Evolutionary conservation across 1,140 invertebrate species (phyloP).

Genomic region (Steinernema khuongi): DNA sequence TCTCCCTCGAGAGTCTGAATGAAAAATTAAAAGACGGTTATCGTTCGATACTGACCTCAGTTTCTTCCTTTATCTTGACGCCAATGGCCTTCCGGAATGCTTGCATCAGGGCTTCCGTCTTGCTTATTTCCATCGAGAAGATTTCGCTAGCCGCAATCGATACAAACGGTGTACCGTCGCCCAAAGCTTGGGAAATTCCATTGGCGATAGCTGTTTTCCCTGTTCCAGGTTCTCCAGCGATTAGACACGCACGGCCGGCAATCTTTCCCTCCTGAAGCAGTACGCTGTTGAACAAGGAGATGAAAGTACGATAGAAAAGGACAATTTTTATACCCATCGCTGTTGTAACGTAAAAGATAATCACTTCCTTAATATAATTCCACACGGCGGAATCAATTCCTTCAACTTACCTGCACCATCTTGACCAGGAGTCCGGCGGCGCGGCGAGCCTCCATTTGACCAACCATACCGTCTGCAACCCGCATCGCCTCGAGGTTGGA

Average conservation of each 20-base stretch:
- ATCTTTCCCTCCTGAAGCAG: constrained; percentile 80
- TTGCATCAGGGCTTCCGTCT: constrained; percentile 95
- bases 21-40: background rate
- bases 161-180: constrained; percentile 91
- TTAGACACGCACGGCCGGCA: constrained; percentile 85
- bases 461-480: constrained; percentile 95
- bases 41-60: constrained; percentile 37
- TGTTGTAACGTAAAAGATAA: too few species aligned
- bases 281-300: constrained; percentile 7
- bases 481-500: constrained; percentile 83
- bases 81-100: constrained; percentile 94
- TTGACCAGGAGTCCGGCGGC: constrained; percentile 88
- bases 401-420: constrained; percentile 79
- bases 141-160: constrained; percentile 89
- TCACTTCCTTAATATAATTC: too few species aligned
- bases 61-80: constrained; percentile 83
- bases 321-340: too few species aligned
- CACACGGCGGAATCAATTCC: too few species aligned
- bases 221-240: constrained; percentile 92
- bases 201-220: constrained; percentile 66
- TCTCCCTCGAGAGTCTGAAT: constrained; percentile 93
- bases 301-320: constrained; percentile 18
- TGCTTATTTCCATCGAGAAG: constrained; percentile 96
- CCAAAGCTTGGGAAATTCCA: constrained; percentile 83
- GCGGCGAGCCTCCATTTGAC: constrained; percentile 80